Conservation (phyloP, 2,797 vertebrate species). For the Hemitrygon akajei region DNA sequence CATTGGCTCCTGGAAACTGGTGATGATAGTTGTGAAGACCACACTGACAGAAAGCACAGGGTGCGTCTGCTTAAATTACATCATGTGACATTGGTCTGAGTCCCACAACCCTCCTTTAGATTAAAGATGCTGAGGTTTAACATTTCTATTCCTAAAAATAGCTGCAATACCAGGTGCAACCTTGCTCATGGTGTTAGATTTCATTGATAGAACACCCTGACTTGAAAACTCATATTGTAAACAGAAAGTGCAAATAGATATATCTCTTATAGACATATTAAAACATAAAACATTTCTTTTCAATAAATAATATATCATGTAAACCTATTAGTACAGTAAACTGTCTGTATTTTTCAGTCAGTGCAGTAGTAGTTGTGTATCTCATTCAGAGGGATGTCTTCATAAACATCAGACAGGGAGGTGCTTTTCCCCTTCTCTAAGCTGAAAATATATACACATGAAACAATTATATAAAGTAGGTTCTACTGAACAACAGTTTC, state of each 20-base stretch:
- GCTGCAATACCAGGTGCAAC: slow-evolving; percentile 62
- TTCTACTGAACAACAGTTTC: not conserved
- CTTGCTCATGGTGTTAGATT: slow-evolving; percentile 56
- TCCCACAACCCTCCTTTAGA: slow-evolving; percentile 49
- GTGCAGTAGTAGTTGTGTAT: slow-evolving; percentile 36
- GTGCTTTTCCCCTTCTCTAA: slow-evolving; percentile 64
- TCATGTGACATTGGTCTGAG: slow-evolving; percentile 56
- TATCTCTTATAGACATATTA: slow-evolving; percentile 40
- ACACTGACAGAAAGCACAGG: slow-evolving; percentile 54
- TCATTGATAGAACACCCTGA: slow-evolving; percentile 56
- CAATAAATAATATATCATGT: slow-evolving; percentile 47
- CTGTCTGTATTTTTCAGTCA: slow-evolving; percentile 40
- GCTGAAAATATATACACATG: slow-evolving; percentile 53
- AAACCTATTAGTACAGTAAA: slow-evolving; percentile 50
- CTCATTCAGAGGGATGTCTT: slow-evolving; percentile 42
- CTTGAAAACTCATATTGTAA: slow-evolving; percentile 46
- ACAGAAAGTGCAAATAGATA: slow-evolving; percentile 56
- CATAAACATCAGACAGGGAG: slow-evolving; percentile 53
- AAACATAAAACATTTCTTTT: slow-evolving; percentile 44
- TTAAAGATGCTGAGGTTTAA: slow-evolving; percentile 53
- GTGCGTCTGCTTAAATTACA: slow-evolving; percentile 57
- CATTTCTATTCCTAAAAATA: slow-evolving; percentile 64
- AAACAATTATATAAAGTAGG: slow-evolving; percentile 17
- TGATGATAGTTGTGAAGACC: slow-evolving; percentile 43
- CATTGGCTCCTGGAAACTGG: slow-evolving; percentile 39